Conservation (phyloP, 1,140 invertebrate species). For the Plectus sambesii region DNA sequence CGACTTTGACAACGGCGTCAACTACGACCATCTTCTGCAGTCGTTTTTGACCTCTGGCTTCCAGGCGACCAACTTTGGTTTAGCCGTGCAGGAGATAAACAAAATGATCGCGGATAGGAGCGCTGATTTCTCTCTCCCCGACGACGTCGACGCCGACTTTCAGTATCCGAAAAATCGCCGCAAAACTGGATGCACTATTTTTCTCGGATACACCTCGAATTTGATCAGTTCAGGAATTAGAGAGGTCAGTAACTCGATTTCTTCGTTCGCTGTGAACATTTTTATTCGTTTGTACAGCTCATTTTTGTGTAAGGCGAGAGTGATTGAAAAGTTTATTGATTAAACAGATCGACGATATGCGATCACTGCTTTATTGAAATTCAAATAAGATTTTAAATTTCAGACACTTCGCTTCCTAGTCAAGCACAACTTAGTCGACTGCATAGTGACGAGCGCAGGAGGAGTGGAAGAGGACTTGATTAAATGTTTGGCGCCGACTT, state of each 20-base stretch:
- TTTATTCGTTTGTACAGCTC: slow-evolving; percentile 2
- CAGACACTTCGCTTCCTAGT: slow-evolving; percentile 59
- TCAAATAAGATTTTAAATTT: no score
- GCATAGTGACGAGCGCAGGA: slow-evolving; percentile 90
- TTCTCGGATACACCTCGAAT: slow-evolving; percentile 94
- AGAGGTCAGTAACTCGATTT: slow-evolving; percentile 67
- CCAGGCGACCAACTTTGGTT: slow-evolving; percentile 87
- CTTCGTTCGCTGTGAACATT: background rate
- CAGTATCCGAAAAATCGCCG: slow-evolving; percentile 54
- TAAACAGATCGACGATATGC: slow-evolving; percentile 1
- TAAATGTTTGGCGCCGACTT: slow-evolving; percentile 90
- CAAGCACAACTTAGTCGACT: slow-evolving; percentile 83
- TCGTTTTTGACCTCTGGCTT: slow-evolving; percentile 74
- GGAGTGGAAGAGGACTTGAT: slow-evolving; percentile 98
- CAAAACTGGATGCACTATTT: slow-evolving; percentile 78
- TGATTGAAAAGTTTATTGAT: no score
- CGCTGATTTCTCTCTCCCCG: slow-evolving; percentile 15
- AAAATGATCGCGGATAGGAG: slow-evolving; percentile 35
- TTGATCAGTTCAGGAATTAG: slow-evolving; percentile 85
- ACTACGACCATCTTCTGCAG: slow-evolving; percentile 71
- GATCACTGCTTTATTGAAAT: no score
- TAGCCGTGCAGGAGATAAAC: slow-evolving; percentile 57
- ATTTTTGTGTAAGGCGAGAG: no score
- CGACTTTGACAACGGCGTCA: slow-evolving; percentile 79
- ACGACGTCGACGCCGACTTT: slow-evolving; percentile 27